Conservation (phyloP, 92 coral and sea anemone species). For the Pocillopora meandrina region DNA sequence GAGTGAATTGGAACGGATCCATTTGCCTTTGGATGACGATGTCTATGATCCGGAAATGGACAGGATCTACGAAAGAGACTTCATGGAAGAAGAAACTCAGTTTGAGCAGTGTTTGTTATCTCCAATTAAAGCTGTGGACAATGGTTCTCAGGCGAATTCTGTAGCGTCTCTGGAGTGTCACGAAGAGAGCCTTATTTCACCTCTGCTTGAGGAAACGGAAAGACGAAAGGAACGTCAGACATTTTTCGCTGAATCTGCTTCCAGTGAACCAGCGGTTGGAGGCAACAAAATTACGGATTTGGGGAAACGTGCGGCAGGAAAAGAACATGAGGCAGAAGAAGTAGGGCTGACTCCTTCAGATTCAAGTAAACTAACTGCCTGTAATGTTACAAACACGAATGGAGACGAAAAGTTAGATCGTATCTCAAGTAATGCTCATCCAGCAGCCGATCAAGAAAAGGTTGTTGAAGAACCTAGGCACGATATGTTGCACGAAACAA, state of each 20-base stretch:
- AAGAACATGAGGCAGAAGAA: slow-evolving; percentile 1
- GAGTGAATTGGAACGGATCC: slow-evolving; percentile 50
- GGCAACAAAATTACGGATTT: background rate
- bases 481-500: background rate
- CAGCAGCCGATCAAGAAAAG: background rate
- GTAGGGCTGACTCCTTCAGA: background rate
- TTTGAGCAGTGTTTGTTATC: slow-evolving; percentile 43
- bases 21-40: slow-evolving; percentile 48
- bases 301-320: background rate
- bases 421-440: background rate
- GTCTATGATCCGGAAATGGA: slow-evolving; percentile 78
- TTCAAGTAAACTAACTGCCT: background rate
- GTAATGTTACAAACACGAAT: background rate
- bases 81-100: slow-evolving; percentile 52
- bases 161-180: slow-evolving; percentile 86
- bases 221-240: slow-evolving; percentile 34
- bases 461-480: background rate
- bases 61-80: slow-evolving; percentile 62
- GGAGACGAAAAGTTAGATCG: background rate
- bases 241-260: slow-evolving; percentile 25
- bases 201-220: slow-evolving; percentile 58
- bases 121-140: slow-evolving; percentile 51
- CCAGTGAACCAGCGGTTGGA: background rate
- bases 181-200: slow-evolving; percentile 85
- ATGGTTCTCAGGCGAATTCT: slow-evolving; percentile 78